These are phyloP conservation scores for Microctonus aethiopoides DNA, from an alignment of 2,888 invertebrate genomes.

Conservation along the genomic window DNA sequence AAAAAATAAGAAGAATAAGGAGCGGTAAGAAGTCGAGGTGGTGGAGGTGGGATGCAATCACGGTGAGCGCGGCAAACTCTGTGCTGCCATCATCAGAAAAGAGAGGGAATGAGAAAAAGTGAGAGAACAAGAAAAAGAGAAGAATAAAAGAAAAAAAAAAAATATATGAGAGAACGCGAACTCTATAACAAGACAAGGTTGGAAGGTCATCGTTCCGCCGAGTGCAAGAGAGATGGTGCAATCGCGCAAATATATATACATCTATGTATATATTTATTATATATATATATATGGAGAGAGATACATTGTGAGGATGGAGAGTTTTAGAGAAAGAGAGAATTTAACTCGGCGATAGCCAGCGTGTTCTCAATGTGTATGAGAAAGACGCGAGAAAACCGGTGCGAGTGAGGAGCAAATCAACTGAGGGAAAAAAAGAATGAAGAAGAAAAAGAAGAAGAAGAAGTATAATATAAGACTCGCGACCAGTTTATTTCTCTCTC, in stretches of 20 bases:
- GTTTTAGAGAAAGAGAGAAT: slow-evolving; percentile 54
- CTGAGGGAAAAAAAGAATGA: slow-evolving; percentile 43
- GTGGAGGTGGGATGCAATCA: slow-evolving; percentile 26
- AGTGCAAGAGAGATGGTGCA: slow-evolving; percentile 35
- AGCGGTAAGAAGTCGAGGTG: slow-evolving; percentile 28
- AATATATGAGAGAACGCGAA: slow-evolving; percentile 37
- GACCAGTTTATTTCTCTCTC: slow-evolving; percentile 41
- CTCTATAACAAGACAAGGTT: slow-evolving; percentile 54
- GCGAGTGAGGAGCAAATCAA: slow-evolving; percentile 43
- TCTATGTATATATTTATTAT: neutral
- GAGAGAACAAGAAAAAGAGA: slow-evolving; percentile 13
- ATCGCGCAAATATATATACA: neutral
- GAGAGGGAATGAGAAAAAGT: slow-evolving; percentile 24
- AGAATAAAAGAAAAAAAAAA: slow-evolving; percentile 26
- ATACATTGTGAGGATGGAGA: slow-evolving; percentile 47
- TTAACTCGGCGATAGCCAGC: slow-evolving; percentile 9
- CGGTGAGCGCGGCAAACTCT: slow-evolving; percentile 13
- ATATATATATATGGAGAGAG: no score
- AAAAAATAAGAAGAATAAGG: slow-evolving; percentile 19
- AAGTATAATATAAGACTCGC: slow-evolving; percentile 43
- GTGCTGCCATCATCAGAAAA: no score
- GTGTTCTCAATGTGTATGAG: neutral
- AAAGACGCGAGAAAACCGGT: slow-evolving; percentile 40
- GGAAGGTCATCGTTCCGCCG: slow-evolving; percentile 51
- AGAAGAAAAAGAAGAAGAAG: slow-evolving; percentile 29